Base-by-base conservation (phyloP, 2,113 vertebrate species). In the Pipra filicauda region DNA sequence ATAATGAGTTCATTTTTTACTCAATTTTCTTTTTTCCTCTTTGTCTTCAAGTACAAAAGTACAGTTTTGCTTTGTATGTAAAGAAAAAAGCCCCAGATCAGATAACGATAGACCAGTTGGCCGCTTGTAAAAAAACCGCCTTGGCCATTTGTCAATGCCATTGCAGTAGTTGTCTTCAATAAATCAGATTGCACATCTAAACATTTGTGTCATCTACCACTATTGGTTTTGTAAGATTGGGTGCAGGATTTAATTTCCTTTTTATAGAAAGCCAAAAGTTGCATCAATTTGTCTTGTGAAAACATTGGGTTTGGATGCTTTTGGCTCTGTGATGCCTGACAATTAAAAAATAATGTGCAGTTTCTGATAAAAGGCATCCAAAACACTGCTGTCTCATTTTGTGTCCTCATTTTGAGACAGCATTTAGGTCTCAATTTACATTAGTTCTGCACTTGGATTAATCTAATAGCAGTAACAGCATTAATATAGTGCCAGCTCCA, bases 391-490 rank as follows among this genome's bases (percentile, higher is more conserved):
- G 43, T 86, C 73, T 94, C 24, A 31, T 76, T 93, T 73, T 22
- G 12, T 79, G 91, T 67, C 85, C 80, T 96, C 64, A 54, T 91
- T 95, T 96, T 78, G 51, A 94, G 69, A 73, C 54, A 74, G 61
- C 88, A n/a, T 93, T 93, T 89, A 64, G 55, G 75, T 96, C 88
- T 94, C 71, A 80, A 71, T 85, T 92, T 95, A 66, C 69, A 85
- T 95, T 94, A 87, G 93, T 77, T 95, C 87, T 83, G 58, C 66
- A 22, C 37, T 85, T 80, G 76, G 89, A 91, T 97, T 96, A 79
- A 95, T 91, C 75, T 65, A 83, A 71, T 73, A 43, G 57, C 76
- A 92, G 18, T 73, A 79, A 88, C 72, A 84, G 69, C 61, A 46
- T 69, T 90, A 93, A 73, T 67, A 61, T 35, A 49, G 67, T 88